Evolutionary conservation across 1,140 invertebrate genomes (phyloP).

Genomic region (Aphelinus certus): DNA sequence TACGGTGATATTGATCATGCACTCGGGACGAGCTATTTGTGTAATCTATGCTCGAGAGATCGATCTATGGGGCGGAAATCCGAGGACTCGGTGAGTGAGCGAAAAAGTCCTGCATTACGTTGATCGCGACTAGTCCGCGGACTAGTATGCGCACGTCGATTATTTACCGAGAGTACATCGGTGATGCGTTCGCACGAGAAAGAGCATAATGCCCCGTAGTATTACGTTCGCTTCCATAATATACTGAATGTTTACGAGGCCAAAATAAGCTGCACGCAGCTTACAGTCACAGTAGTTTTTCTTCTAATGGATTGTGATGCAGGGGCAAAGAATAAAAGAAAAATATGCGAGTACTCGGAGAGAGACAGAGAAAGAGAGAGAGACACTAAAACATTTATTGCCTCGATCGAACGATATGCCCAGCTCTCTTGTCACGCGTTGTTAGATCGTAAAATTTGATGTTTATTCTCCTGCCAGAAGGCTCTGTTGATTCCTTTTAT

Average conservation of each 20-base stretch:
- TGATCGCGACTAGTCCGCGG: no score
- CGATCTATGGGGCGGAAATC: no score
- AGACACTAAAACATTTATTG: conserved; percentile 17
- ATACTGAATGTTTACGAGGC: not conserved
- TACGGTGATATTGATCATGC: not conserved
- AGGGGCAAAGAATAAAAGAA: not conserved
- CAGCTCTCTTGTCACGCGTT: not conserved
- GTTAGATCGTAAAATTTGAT: conserved; percentile 3
- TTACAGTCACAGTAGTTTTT: not conserved
- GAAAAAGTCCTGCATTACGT: no score
- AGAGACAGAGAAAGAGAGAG: not conserved
- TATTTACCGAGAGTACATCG: conserved; percentile 10
- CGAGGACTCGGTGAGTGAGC: no score
- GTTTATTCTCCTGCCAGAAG: not conserved
- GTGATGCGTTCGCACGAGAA: not conserved
- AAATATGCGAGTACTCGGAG: not conserved
- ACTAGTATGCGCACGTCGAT: not conserved
- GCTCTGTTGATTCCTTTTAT: no score
- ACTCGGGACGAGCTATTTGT: not conserved
- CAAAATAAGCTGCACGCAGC: not conserved
- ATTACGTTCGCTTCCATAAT: not conserved
- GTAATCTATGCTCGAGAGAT: not conserved
- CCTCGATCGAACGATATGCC: not conserved
- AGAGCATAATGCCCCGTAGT: not conserved
- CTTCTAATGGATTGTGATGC: conserved; percentile 13